Percentiles rank a stretch among this genome's conserved stretches.
These are phyloP conservation scores for Neostethus bicornis DNA, from an alignment of 2,797 vertebrate genomes.

Conservation along the genomic window DNA sequence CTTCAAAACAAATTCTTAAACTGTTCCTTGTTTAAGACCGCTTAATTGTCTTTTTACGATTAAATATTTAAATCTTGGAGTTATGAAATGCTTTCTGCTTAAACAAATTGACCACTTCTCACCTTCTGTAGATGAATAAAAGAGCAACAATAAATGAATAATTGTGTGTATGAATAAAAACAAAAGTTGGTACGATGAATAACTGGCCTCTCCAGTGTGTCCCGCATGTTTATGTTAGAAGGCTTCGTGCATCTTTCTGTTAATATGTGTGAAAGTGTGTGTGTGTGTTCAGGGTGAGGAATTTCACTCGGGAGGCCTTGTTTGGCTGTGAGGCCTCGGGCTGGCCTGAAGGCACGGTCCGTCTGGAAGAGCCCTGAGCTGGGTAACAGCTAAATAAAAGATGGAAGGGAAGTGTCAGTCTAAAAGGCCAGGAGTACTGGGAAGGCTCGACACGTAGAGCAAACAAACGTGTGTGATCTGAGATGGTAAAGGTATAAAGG, in stretches of 20 bases:
- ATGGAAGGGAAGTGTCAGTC: slow-evolving; percentile 65
- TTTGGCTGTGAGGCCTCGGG: slow-evolving; percentile 59
- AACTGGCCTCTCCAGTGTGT: slow-evolving; percentile 24
- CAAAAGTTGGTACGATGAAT: slow-evolving; percentile 45
- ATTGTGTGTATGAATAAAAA: slow-evolving; percentile 66
- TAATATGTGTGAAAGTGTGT: slow-evolving; percentile 15
- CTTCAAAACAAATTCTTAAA: no score
- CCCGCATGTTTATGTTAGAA: slow-evolving; percentile 26
- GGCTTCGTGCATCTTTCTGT: slow-evolving; percentile 1
- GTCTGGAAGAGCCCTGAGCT: slow-evolving; percentile 72
- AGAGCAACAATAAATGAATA: slow-evolving; percentile 65
- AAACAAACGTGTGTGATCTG: slow-evolving; percentile 55
- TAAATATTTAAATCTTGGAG: no score
- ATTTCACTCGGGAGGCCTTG: slow-evolving; percentile 67
- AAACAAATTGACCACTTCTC: slow-evolving; percentile 14
- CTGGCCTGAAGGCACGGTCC: slow-evolving; percentile 74
- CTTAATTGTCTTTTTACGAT: no score
- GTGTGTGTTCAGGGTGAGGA: slow-evolving; percentile 28
- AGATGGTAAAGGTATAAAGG: slow-evolving; percentile 16
- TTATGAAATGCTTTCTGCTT: no score
- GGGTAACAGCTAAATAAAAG: slow-evolving; percentile 74
- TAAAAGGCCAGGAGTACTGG: slow-evolving; percentile 63
- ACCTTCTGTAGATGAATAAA: slow-evolving; percentile 52
- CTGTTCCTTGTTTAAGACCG: no score
- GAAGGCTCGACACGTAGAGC: slow-evolving; percentile 26